phyloP scores from a whole-genome alignment of 2,888 invertebrate genomes.

The Paralinhomoeus sp. region DNA sequence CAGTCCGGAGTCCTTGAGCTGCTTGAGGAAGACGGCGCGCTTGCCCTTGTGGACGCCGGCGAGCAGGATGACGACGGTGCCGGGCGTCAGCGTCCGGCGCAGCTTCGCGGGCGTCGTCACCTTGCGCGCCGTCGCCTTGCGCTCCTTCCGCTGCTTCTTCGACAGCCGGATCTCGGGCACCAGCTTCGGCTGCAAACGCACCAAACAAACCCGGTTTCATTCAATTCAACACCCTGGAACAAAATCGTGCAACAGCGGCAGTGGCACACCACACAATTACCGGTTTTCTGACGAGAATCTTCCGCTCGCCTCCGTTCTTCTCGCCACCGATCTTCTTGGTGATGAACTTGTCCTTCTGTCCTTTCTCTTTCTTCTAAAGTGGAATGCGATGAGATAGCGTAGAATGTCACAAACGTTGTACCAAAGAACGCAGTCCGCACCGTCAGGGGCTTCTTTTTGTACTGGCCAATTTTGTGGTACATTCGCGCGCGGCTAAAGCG shows the following conservation, averaged over 20 bases:
- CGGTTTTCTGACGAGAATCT: slow-evolving; percentile 43
- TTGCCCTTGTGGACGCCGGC: slow-evolving; percentile 92
- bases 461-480: too few relatives aligned
- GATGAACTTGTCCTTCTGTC: slow-evolving; percentile 23
- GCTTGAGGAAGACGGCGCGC: slow-evolving; percentile 75
- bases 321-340: slow-evolving; percentile 79
- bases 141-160: slow-evolving; percentile 38
- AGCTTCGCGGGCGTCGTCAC: slow-evolving; percentile 35
- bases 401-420: not conserved
- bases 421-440: too few relatives aligned
- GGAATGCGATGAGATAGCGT: not conserved
- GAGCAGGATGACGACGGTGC: slow-evolving; percentile 71
- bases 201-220: too few relatives aligned
- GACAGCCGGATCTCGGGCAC: slow-evolving; percentile 11
- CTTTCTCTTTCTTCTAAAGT: slow-evolving; percentile 4
- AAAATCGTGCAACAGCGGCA: too few relatives aligned
- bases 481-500: too few relatives aligned
- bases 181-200: not conserved
- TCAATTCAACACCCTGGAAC: too few relatives aligned
- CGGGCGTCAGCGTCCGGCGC: slow-evolving; percentile 55
- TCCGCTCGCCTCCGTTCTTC: slow-evolving; percentile 76
- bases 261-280: too few relatives aligned
- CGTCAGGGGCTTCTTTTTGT: too few relatives aligned
- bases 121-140: not conserved
- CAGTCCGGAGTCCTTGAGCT: slow-evolving; percentile 59